phyloP scores from a whole-genome alignment of 2,888 invertebrate genomes.

The Brassicogethes aeneus region DNA sequence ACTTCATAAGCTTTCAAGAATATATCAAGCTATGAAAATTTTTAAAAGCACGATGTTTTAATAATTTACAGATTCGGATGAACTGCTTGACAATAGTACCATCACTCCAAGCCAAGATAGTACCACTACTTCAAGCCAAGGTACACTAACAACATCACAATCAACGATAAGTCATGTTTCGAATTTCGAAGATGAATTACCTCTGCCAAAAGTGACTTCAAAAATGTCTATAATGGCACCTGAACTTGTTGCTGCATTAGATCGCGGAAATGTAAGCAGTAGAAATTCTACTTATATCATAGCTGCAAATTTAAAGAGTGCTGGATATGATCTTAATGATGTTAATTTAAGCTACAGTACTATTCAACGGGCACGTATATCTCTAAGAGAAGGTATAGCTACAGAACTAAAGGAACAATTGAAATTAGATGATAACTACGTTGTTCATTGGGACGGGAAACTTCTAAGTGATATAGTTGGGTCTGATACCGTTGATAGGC shows the following conservation, averaged over 20 bases:
- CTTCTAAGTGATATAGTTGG: conserved; percentile 1
- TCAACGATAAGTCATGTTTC: not conserved
- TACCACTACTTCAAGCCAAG: too few relatives aligned
- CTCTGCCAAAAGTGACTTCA: not conserved
- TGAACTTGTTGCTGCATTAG: not conserved
- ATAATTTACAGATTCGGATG: too few relatives aligned
- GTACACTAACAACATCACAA: not conserved
- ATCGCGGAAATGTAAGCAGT: not conserved
- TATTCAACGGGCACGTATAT: not conserved
- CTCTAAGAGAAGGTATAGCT: not conserved
- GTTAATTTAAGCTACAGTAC: not conserved
- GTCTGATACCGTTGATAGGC: conserved; percentile 3
- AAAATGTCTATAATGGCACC: not conserved
- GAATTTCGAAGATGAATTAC: not conserved
- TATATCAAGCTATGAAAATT: too few relatives aligned
- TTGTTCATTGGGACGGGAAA: conserved; percentile 9
- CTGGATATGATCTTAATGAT: not conserved
- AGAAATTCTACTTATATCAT: not conserved
- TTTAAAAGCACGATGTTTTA: too few relatives aligned
- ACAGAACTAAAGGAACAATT: not conserved
- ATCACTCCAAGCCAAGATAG: too few relatives aligned
- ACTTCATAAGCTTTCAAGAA: too few relatives aligned
- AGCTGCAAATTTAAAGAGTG: not conserved
- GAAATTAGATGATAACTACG: not conserved
- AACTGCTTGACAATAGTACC: too few relatives aligned